Evolutionary conservation across 2,888 invertebrate genomes (phyloP), one percentile per base, ranked within the genome.

Genomic region (Leptogaster cylindrica): DNA sequence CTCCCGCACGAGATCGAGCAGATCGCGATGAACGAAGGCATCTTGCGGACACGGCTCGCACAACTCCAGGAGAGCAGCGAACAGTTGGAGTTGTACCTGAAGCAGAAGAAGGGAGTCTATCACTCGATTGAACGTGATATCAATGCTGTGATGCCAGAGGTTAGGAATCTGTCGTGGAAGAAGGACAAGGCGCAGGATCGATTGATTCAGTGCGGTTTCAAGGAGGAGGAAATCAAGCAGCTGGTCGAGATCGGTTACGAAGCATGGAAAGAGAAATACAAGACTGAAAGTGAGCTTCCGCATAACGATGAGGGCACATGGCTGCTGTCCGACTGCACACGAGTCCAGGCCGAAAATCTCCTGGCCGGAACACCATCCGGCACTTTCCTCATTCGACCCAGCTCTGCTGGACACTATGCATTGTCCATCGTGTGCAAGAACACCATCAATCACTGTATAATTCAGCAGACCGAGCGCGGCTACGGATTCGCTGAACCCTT

Each of bases 401-500:
- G 93, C 71, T 87, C 89, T 61, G 88, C 88, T 12, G 89, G 89
- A 46, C 92, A 94, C 74, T 91, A 90, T 77, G 97, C 96, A 10
- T 83, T 97, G 67, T 95, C 95, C 16, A 94, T 97, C 76, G 88
- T 90, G 72, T 94, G 93, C 79, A 91, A 92, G 76, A 89, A 89
- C 67, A 86, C 84, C 73, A 89, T 93, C 16, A 95, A 93, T 74
- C 97, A 97, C 81, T 97, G 97, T 83, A 93, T 95, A 76, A 96
- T 97, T 74, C 89, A 89, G 77, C 88, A 91, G 81, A 92, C 93
- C 73, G 89, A 90, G 75, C 86, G 90, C 70, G 96, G 96, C 1
- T 94, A 88, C 78, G 97, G 97, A 41, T 97, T 97, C 82, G 93
- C 96, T 0, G 95, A 96, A 77, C 96, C 96, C 0, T 97, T 92